These are phyloP conservation scores for Machimus atricapillus DNA, from an alignment of 2,888 invertebrate species.

Conservation along the genomic window DNA sequence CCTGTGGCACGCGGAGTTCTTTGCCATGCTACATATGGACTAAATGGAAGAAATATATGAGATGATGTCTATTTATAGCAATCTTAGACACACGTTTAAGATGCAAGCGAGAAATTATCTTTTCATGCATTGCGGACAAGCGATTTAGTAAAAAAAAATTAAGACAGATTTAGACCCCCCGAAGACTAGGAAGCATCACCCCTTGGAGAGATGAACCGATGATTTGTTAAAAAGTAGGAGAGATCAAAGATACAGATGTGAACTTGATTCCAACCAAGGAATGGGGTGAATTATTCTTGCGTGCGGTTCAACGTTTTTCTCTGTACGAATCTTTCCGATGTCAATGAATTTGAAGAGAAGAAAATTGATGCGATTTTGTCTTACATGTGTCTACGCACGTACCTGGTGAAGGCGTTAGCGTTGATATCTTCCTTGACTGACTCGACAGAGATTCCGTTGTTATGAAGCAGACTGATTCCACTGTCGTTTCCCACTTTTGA, in stretches of 20 bases:
- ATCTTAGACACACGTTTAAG: neutral
- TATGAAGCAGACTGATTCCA: conserved; percentile 61
- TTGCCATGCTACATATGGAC: conserved; percentile 27
- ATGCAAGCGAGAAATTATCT: conserved; percentile 24
- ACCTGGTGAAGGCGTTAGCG: conserved; percentile 27
- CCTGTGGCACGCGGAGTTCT: neutral
- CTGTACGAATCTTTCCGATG: neutral
- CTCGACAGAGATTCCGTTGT: conserved; percentile 58
- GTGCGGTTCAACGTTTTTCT: conserved; percentile 9
- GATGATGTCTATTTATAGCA: conserved; percentile 19
- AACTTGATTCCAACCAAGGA: neutral
- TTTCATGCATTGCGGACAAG: conserved; percentile 13
- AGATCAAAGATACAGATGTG: neutral
- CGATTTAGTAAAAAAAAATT: neutral
- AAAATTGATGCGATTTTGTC: conserved; percentile 23
- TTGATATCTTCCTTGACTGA: conserved; percentile 44
- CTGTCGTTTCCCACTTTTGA: conserved; percentile 62
- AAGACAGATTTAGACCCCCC: neutral
- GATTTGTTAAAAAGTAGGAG: conserved; percentile 2
- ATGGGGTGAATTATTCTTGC: conserved; percentile 9
- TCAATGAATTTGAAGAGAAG: conserved; percentile 39
- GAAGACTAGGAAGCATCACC: neutral
- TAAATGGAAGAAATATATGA: conserved; percentile 13
- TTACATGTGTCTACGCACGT: conserved; percentile 5
- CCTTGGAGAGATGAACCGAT: conserved; percentile 5